Conservation (phyloP, 1,140 invertebrate genomes). For the Drosophila yakuba region DNA sequence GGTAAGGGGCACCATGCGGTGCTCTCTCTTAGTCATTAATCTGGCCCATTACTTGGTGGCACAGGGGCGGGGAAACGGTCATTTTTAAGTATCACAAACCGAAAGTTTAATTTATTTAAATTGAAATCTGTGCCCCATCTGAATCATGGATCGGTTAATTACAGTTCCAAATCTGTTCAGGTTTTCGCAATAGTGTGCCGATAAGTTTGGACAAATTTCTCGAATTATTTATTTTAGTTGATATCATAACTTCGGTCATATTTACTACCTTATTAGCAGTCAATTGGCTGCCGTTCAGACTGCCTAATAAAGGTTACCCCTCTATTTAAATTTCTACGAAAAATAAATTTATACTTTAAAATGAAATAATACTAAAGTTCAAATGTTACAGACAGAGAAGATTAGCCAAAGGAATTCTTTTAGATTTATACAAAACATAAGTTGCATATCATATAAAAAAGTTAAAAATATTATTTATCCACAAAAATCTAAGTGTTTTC, state of each 20-base stretch:
- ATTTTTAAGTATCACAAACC: slow-evolving; percentile 30
- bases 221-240: slow-evolving; percentile 31
- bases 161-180: slow-evolving; percentile 38
- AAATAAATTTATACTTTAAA: background rate
- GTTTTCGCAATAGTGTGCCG: slow-evolving; percentile 16
- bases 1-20: slow-evolving; percentile 21
- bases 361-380: background rate
- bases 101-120: slow-evolving; percentile 61
- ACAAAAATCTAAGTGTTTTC: too few species aligned
- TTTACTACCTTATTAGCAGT: background rate
- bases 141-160: slow-evolving; percentile 51
- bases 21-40: slow-evolving; percentile 56
- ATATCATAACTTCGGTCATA: slow-evolving; percentile 22
- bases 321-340: background rate
- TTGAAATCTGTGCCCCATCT: slow-evolving; percentile 45
- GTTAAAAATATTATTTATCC: too few species aligned
- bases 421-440: background rate
- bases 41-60: slow-evolving; percentile 48
- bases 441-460: too few species aligned
- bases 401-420: too few species aligned
- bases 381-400: too few species aligned
- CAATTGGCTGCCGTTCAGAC: background rate
- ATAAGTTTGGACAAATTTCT: slow-evolving; percentile 33
- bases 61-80: slow-evolving; percentile 4
- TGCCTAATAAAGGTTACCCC: background rate